Evolutionary conservation across 92 coral and sea anemone genomes (phyloP).

Genomic region (Phenganax stokvisi): DNA sequence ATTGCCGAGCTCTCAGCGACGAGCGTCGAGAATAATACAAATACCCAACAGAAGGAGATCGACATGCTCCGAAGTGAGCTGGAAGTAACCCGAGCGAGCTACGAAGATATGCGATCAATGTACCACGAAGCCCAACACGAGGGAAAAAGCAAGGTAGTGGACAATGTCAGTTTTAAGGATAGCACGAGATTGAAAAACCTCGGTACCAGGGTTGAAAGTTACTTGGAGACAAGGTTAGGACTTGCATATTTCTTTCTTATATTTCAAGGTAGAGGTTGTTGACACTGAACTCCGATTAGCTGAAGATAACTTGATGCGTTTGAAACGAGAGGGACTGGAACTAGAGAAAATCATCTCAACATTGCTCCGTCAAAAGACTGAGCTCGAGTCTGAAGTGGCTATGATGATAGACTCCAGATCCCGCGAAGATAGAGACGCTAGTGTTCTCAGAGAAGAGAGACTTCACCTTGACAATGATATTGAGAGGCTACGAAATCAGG

Average conservation of each 20-base stretch:
- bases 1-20: conserved; percentile 35
- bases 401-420: conserved; percentile 54
- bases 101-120: conserved; percentile 29
- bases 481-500: conserved; percentile 62
- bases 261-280: conserved; percentile 17
- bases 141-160: conserved; percentile 19
- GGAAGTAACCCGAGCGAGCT: conserved; percentile 19
- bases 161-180: no score
- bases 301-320: conserved; percentile 25
- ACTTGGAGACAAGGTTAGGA: background rate
- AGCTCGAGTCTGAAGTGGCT: conserved; percentile 66
- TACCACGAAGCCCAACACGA: conserved; percentile 22
- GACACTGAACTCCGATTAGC: conserved; percentile 25
- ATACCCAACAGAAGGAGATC: conserved; percentile 37
- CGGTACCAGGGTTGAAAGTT: background rate
- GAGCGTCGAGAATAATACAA: conserved; percentile 20
- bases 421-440: conserved; percentile 65
- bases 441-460: conserved; percentile 58
- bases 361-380: conserved; percentile 65
- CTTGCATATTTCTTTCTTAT: background rate
- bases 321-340: conserved; percentile 65
- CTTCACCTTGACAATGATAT: conserved; percentile 67
- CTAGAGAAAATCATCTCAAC: conserved; percentile 66
- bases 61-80: conserved; percentile 37
- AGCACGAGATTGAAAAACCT: background rate